Base-by-base conservation (phyloP, 2,888 invertebrate genomes). In the Megamerina dolium region DNA sequence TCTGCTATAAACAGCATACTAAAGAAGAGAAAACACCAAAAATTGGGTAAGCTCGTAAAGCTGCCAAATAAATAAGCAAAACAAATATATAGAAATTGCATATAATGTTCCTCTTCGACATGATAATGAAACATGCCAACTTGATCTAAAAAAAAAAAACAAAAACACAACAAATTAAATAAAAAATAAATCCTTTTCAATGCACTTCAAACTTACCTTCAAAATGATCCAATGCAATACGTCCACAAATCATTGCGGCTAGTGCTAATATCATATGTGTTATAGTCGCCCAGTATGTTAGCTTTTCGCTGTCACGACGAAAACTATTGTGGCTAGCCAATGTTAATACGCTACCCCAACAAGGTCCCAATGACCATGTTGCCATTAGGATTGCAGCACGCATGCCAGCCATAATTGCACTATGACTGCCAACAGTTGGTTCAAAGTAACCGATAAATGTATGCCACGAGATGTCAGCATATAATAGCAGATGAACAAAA, bases 251-350 rank as follows among this genome's bases (percentile, higher is more conserved):
- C 3, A 54, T 50, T 14, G 63, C 60, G 55, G 66, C 57, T 13
- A 64, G 16, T 0, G 61, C 57, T 41, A 68, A 49, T 3, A 59
- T 41, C 4, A 66, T 48, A 33, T 66, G 64, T 8, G 63, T 67
- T 0, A 60, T 21, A 18, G 63, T 58, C 34, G 63, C 63, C 65
- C 66, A 66, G 31, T 61, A 42, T 5, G 60, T 60, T 17, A 60
- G 44, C 6, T 59, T 59, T 37, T 81, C 76, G 56, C 81, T 83
- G 56, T 83, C 82, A 58, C 83, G 85, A 54, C 80, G 75, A 60
- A 87, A 87, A 52, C 77, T 76, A 65, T 88, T 89, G 64, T 84
- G 88, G 64, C 89, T 89, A 38, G 88, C 85, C 80, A 87, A 81
- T 60, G 85, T 85, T 41, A 88, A 75, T 33, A 88, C 77, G 14